These are phyloP conservation scores for Parapsyche elsis DNA, from an alignment of 1,140 invertebrate genomes.

Conservation along the genomic window DNA sequence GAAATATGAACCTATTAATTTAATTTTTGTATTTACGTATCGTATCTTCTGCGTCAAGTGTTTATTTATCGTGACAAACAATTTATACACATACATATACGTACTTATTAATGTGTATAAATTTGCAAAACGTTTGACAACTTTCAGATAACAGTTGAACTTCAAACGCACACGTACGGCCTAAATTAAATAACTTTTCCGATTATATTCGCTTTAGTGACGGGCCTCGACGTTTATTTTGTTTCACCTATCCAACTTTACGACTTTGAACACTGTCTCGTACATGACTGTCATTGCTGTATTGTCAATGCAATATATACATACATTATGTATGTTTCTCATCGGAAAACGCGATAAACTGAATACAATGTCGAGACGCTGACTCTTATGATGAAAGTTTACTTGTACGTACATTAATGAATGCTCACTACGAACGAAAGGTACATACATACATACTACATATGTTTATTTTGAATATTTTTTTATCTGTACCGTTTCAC, in stretches of 20 bases:
- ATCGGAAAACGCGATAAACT: no score
- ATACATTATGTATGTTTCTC: no score
- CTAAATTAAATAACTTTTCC: slow-evolving; percentile 32
- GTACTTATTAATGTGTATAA: not conserved
- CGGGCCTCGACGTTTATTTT: not conserved
- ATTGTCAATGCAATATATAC: no score
- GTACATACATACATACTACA: no score
- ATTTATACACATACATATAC: not conserved
- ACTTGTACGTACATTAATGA: no score
- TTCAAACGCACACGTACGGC: slow-evolving; percentile 2
- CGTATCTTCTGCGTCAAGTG: no score
- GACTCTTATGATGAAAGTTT: no score
- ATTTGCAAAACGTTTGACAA: slow-evolving; percentile 18
- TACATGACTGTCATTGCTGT: no score
- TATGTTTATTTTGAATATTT: no score
- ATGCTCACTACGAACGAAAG: no score
- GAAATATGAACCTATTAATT: not conserved
- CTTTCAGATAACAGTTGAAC: slow-evolving; percentile 23
- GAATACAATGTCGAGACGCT: no score
- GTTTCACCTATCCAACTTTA: not conserved
- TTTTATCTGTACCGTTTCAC: no score
- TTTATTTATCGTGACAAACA: not conserved
- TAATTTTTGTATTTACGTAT: not conserved
- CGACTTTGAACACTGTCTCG: not conserved
- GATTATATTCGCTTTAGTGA: slow-evolving; percentile 29